Evolutionary conservation across 2,888 invertebrate genomes (phyloP).

Genomic region (Masnerella sp.): DNA sequence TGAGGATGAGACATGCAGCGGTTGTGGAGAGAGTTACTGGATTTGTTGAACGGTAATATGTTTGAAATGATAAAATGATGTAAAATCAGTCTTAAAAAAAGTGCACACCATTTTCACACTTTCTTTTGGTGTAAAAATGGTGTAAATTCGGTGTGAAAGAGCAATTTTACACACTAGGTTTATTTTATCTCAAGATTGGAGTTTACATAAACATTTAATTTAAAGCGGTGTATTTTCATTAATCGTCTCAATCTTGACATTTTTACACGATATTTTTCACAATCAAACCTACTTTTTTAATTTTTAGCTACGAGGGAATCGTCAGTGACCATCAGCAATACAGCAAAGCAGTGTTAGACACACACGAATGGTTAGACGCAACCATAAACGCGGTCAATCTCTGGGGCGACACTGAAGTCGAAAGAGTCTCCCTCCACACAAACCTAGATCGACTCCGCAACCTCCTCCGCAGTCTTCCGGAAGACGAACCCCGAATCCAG

Average conservation of each 20-base stretch:
- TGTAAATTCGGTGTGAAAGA: no score
- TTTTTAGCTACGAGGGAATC: conserved; percentile 86
- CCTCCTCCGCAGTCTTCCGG: conserved; percentile 86
- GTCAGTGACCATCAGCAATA: conserved; percentile 94
- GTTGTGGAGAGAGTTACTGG: conserved; percentile 85
- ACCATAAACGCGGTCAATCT: conserved; percentile 88
- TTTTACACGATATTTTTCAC: no score
- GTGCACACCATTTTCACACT: no score
- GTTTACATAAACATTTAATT: no score
- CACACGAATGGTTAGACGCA: conserved; percentile 92
- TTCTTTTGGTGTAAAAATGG: no score
- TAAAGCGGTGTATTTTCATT: no score
- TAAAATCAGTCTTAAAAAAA: no score
- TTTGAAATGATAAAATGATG: background rate
- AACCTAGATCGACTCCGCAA: conserved; percentile 90
- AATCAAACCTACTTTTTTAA: background rate
- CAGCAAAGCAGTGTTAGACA: conserved; percentile 90
- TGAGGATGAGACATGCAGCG: conserved; percentile 86
- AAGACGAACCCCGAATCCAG: conserved; percentile 90
- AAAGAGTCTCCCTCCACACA: conserved; percentile 90
- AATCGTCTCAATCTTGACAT: no score
- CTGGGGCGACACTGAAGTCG: conserved; percentile 91
- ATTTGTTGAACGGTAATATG: conserved; percentile 83
- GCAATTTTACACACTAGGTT: no score
- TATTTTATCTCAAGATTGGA: no score